Evolutionary conservation across 2,113 vertebrate species (phyloP).

Genomic region (Carassius gibelio): DNA sequence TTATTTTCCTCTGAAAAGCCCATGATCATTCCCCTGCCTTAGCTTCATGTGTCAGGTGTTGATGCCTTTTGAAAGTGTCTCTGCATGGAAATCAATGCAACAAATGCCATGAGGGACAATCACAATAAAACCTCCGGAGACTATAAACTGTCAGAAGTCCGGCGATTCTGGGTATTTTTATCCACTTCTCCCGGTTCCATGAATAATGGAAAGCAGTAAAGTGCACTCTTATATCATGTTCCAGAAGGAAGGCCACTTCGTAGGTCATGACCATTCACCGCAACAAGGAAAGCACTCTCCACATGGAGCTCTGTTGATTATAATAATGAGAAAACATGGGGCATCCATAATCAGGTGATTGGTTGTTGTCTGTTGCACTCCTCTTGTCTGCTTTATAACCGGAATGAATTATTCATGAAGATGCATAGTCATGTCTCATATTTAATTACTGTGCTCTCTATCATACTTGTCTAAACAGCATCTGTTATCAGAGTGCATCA

Average conservation of each 20-base stretch:
- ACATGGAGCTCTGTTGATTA: not conserved
- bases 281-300: not conserved
- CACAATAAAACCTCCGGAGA: conserved; percentile 30
- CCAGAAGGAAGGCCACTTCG: not conserved
- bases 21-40: conserved; percentile 7
- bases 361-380: not conserved
- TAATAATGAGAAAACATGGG: conserved; percentile 17
- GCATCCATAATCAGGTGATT: conserved; percentile 17
- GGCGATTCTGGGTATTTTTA: conserved; percentile 25
- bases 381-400: conserved; percentile 5
- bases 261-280: not conserved
- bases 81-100: conserved; percentile 33
- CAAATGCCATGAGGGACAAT: not conserved
- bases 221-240: conserved; percentile 3
- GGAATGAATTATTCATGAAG: conserved; percentile 29
- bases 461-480: conserved; percentile 16
- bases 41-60: conserved; percentile 21
- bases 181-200: conserved; percentile 25
- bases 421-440: conserved; percentile 9
- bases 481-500: conserved; percentile 25
- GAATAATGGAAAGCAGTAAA: conserved; percentile 35
- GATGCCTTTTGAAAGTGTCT: conserved; percentile 26
- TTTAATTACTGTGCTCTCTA: conserved; percentile 23
- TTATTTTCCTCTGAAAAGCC: not conserved
- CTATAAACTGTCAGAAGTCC: not conserved